phyloP scores from a whole-genome alignment of 2,797 vertebrate species.

The Acestrorhynchus altus region DNA sequence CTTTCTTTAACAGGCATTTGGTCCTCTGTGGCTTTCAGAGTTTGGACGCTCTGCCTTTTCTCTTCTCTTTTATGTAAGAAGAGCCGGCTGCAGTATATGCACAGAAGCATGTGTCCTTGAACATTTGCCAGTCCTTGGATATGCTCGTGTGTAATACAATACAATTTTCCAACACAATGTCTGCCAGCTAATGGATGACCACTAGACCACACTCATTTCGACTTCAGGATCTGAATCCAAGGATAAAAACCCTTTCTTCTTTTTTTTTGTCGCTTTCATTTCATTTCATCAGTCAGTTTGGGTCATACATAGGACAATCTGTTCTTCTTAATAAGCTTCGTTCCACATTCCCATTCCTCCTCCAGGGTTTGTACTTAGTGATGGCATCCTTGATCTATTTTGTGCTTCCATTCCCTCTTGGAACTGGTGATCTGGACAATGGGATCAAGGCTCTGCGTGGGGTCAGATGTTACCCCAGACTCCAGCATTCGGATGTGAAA shows the following conservation, averaged over 20 bases:
- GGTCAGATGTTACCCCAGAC: constrained; percentile 34
- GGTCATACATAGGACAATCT: constrained; percentile 48
- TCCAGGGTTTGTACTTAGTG: constrained; percentile 30
- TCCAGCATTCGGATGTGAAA: constrained; percentile 60
- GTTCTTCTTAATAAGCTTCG: constrained; percentile 50
- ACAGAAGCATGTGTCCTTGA: constrained; percentile 47
- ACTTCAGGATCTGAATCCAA: constrained; percentile 1
- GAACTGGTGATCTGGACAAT: constrained; percentile 63
- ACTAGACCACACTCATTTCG: neutral
- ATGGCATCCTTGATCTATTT: constrained; percentile 55
- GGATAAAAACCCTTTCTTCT: neutral
- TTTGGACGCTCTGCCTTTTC: neutral
- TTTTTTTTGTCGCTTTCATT: constrained; percentile 11
- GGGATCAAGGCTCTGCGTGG: constrained; percentile 59
- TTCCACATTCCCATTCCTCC: constrained; percentile 52
- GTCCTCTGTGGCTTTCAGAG: neutral
- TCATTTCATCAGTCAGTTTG: neutral
- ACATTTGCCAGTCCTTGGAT: constrained; percentile 37
- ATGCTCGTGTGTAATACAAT: constrained; percentile 38
- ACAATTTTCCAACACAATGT: constrained; percentile 24
- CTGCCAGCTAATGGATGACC: constrained; percentile 20
- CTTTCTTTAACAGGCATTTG: neutral
- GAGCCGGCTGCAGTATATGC: constrained; percentile 22
- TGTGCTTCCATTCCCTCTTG: constrained; percentile 61
- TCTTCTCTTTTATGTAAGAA: constrained; percentile 39